Base-by-base conservation (phyloP, 2,888 invertebrate genomes). In the Reticulitermes lucifugus region DNA sequence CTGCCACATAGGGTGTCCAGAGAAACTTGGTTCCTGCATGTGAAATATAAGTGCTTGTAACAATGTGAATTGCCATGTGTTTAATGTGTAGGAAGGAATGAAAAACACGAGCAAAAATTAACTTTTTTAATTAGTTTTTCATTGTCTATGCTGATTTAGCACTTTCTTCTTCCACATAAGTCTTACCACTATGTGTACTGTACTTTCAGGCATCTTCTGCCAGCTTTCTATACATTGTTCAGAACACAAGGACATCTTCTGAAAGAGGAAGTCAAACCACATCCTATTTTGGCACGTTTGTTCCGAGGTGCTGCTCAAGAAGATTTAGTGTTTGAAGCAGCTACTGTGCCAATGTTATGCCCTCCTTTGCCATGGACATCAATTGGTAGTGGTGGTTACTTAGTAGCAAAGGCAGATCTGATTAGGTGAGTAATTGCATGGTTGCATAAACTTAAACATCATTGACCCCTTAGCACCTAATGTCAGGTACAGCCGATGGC, bases 351-450 rank as follows among this genome's bases (percentile, higher is more conserved):
- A 22, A 95, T 96, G 92, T 85, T 94, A 29, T 95, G 95, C 86
- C 98, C 98, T 22, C 98, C 98, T 7, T 92, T 95, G 86, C 98
- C 98, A 2, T 98, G 98, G 98, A 91, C 93, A 73, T 92, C 93
- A 0, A 89, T 93, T 4, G 89, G 92, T 60, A 92, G 91, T 83
- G 98, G 98, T 10, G 97, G 97, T 0, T 96, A 96, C 89, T 91
- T 98, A 12, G 90, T 96, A 43, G 93, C 94, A 0, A 93, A 94
- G 87, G 93, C 95, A 25, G 93, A 94, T 80, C 90, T 95, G 41
- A 91, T 95, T 55, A 93, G 94, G 89, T 79, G 65, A 25, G 65
- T 65, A n/a, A 60, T 60, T 7, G 46, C 46, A 46, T 46, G 46
- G 12, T 46, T 46, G 9, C 46, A 46, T 4, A 46, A 46, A 12